These are phyloP conservation scores for Ceramica pisi DNA, from an alignment of 2,888 invertebrate species.

Conservation along the genomic window DNA sequence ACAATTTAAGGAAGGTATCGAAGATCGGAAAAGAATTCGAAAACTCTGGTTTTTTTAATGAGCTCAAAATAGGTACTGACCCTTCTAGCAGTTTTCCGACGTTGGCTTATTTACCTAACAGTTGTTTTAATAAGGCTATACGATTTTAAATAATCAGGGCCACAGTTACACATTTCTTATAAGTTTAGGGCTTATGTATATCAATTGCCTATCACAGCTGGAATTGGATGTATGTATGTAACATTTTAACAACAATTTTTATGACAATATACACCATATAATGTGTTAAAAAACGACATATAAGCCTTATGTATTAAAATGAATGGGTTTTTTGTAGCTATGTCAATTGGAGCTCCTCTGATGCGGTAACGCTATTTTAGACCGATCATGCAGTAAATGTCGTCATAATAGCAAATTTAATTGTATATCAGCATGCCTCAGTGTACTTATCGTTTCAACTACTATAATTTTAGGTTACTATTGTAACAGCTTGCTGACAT, in stretches of 20 bases:
- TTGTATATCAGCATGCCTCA: slow-evolving; percentile 3
- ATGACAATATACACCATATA: slow-evolving; percentile 56
- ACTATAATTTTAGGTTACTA: slow-evolving; percentile 23
- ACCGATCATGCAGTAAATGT: not conserved
- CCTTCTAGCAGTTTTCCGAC: slow-evolving; percentile 9
- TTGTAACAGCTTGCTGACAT: not conserved
- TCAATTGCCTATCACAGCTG: slow-evolving; percentile 44
- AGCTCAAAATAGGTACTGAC: slow-evolving; percentile 40
- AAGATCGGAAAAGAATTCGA: not conserved
- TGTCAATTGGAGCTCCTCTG: not conserved
- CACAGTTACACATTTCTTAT: slow-evolving; percentile 26
- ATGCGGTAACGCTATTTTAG: not conserved
- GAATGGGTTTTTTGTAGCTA: slow-evolving; percentile 33
- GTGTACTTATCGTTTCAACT: slow-evolving; percentile 56
- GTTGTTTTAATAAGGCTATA: slow-evolving; percentile 36
- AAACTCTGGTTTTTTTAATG: slow-evolving; percentile 18
- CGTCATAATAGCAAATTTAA: slow-evolving; percentile 9
- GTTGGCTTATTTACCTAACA: slow-evolving; percentile 46
- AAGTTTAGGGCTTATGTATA: slow-evolving; percentile 35
- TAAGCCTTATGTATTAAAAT: slow-evolving; percentile 29
- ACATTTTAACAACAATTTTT: slow-evolving; percentile 43
- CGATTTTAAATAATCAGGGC: slow-evolving; percentile 18
- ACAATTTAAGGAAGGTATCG: not conserved
- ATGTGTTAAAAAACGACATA: slow-evolving; percentile 38
- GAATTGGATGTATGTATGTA: slow-evolving; percentile 49